A percentile compares a stretch with the other conserved stretches of the same genome.
phyloP scores from a whole-genome alignment of 2,113 vertebrate genomes.

The Cariama cristata region DNA sequence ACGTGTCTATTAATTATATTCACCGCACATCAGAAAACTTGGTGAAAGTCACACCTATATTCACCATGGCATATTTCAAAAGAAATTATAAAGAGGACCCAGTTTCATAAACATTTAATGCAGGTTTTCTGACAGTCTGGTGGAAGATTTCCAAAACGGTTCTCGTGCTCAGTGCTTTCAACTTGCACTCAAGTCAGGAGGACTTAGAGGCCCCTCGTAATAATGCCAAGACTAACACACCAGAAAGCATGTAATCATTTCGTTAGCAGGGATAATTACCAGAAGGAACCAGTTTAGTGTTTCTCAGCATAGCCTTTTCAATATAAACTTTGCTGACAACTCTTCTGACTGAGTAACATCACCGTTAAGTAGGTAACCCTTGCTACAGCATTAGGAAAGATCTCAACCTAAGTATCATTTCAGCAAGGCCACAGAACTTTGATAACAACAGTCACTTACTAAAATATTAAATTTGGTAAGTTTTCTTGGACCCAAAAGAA shows the following conservation, averaged over 20 bases:
- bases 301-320: background rate
- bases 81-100: fast-evolving
- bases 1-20: background rate
- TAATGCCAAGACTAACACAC: background rate
- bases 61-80: background rate
- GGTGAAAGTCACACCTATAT: background rate
- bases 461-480: background rate
- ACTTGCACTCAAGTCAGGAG: fast-evolving
- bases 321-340: background rate
- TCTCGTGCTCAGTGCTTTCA: fast-evolving
- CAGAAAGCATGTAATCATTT: background rate
- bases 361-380: background rate
- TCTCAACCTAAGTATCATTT: background rate
- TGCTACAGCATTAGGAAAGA: background rate
- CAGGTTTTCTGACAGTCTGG: background rate
- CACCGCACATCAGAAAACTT: background rate
- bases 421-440: background rate
- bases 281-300: background rate
- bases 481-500: background rate
- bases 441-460: background rate
- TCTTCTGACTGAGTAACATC: background rate
- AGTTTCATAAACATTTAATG: background rate
- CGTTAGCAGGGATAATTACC: background rate
- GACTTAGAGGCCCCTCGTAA: background rate
- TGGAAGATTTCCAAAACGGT: background rate